Evolutionary conservation across 2,113 vertebrate genomes (phyloP).

Genomic region (Eretmochelys imbricata): DNA sequence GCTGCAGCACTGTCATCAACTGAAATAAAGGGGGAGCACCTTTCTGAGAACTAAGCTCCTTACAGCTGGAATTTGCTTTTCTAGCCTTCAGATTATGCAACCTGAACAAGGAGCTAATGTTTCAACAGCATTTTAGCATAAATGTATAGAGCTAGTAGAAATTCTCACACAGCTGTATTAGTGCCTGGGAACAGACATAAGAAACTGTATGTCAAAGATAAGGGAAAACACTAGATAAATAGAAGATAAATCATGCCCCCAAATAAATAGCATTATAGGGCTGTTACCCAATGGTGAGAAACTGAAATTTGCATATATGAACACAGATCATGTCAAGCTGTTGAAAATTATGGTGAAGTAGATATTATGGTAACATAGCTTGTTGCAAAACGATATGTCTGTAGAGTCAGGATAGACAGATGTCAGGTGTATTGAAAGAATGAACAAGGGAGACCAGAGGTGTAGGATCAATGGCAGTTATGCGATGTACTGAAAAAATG

Average conservation of each 20-base stretch:
- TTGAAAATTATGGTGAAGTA: background rate
- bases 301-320: background rate
- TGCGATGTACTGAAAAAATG: background rate
- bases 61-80: background rate
- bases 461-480: conserved; percentile 56
- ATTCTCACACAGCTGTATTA: background rate
- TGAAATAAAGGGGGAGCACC: background rate
- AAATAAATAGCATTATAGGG: background rate
- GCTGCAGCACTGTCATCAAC: background rate
- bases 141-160: background rate
- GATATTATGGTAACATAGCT: background rate
- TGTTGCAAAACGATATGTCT: conserved; percentile 8
- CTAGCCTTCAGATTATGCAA: background rate
- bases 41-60: background rate
- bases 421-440: conserved; percentile 16
- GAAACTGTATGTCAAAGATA: background rate
- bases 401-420: background rate
- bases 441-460: conserved; percentile 4
- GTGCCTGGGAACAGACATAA: background rate
- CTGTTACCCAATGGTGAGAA: background rate
- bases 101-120: background rate
- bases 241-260: background rate
- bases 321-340: background rate
- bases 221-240: background rate
- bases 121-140: background rate